Evolutionary conservation across 23 tunicate genomes (phyloP), one percentile per base, ranked within the genome.

Genomic region (Halocynthia aurantium): DNA sequence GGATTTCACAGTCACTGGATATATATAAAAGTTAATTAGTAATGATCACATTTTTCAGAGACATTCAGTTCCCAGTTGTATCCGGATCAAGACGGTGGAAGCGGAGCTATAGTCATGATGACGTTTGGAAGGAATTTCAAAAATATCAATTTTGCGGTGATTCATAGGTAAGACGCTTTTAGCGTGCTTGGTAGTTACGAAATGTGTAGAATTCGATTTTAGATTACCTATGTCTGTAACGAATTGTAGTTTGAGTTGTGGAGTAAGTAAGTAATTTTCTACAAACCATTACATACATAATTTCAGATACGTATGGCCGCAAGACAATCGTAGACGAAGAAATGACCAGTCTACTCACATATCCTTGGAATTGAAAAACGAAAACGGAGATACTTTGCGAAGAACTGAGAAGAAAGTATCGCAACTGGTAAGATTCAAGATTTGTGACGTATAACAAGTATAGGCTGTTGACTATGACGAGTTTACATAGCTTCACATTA

Each of bases 91-190:
- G 84, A 77, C 21, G 80, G 84, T 76, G 78, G 73, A 13, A 77
- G 84, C 61, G 95, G 95, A 6, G 95, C 87, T 7, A 50, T 83
- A 4, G 88, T 62, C 52, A 88, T 88, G 87, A 63, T 88, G 50
- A 70, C 88, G 10, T 55, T 88, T 31, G 83, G 87, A 50, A 69
- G 76, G 6, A 75, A 77, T 21, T 83, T 88, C 84, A 88, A 73
- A 52, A 69, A 72, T 13, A 62, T 88, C n/a, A 77, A 88, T 53
- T 79, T 83, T 52, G 95, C 81, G 7, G 67, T 88, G 13, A 7
- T 88, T 0, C 78, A 63, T 73, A 79, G 72, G 95, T 88, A 5
- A 74, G 76, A 52, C 10, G 17, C 56, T 20, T 54, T 15, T n/a
- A 2, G n/a, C 18, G 64, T 58, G 18, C n/a, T 58, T 58, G 2